phyloP scores from a whole-genome alignment of 92 coral and sea anemone genomes.

The Actinostola sp. region DNA sequence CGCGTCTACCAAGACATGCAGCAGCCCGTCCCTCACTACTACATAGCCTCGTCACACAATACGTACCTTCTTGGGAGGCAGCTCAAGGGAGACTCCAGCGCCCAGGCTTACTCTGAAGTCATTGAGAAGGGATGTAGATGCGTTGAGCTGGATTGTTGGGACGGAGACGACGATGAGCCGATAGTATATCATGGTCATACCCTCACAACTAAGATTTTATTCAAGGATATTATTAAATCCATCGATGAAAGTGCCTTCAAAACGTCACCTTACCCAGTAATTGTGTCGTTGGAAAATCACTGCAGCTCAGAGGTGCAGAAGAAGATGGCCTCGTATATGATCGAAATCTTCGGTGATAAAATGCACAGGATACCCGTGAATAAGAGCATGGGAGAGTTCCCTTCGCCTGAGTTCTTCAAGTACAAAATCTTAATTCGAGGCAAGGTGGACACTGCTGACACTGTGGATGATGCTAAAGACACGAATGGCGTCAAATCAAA shows the following conservation, averaged over 20 bases:
- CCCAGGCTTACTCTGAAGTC: conserved; percentile 85
- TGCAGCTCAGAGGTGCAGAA: conserved; percentile 74
- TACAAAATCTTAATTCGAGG: conserved; percentile 87
- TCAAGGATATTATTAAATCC: conserved; percentile 79
- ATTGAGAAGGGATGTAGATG: conserved; percentile 90
- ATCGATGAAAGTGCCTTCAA: conserved; percentile 76
- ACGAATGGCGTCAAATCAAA: conserved; percentile 13
- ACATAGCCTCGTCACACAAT: conserved; percentile 95
- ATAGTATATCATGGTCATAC: conserved; percentile 95
- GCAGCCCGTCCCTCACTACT: conserved; percentile 92
- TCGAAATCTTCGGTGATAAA: conserved; percentile 70
- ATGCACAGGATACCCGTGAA: conserved; percentile 73
- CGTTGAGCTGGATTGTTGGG: conserved; percentile 99
- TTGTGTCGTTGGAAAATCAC: conserved; percentile 93
- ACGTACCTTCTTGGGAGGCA: conserved; percentile 89
- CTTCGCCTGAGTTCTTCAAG: conserved; percentile 94
- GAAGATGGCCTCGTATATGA: conserved; percentile 82
- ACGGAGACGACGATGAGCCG: conserved; percentile 87
- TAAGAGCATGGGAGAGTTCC: conserved; percentile 46
- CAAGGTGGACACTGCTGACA: conserved; percentile 18
- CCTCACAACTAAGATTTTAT: conserved; percentile 81
- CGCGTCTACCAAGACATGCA: conserved; percentile 85
- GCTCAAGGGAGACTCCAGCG: conserved; percentile 79
- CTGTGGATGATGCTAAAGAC: conserved; percentile 38
- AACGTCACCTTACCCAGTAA: conserved; percentile 89